A percentile compares a stretch with the other conserved stretches of the same genome.
Conservation (phyloP, 2,888 invertebrate species). For the Anorthoa munda region DNA sequence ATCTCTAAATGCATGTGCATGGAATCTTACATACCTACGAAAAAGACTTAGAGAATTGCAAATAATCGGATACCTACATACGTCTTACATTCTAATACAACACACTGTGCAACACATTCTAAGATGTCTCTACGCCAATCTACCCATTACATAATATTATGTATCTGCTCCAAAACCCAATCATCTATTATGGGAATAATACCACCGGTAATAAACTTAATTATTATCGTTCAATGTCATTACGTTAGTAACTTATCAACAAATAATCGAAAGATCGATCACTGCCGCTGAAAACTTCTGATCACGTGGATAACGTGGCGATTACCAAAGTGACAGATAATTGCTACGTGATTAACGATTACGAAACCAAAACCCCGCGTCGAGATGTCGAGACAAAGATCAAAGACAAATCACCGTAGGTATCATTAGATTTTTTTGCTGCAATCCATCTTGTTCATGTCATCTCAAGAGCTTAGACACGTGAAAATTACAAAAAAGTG, state of each 20-base stretch:
- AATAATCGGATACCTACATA: background rate
- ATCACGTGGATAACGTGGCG: conserved; percentile 2
- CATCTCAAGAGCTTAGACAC: background rate
- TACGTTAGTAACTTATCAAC: background rate
- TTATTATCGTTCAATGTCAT: background rate
- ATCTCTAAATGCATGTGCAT: background rate
- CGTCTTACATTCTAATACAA: too few species aligned
- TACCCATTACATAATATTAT: too few species aligned
- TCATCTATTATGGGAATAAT: background rate
- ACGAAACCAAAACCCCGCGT: conserved; percentile 11
- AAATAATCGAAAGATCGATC: background rate
- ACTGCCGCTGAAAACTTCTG: background rate
- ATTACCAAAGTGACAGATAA: conserved; percentile 22
- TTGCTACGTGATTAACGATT: conserved; percentile 39
- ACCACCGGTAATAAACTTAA: background rate
- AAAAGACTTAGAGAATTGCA: background rate
- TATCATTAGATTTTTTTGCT: conserved; percentile 28
- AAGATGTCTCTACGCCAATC: background rate
- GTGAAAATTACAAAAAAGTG: background rate
- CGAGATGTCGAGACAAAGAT: conserved; percentile 13
- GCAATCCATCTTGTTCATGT: conserved; percentile 30
- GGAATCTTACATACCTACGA: too few species aligned
- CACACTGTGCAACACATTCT: background rate
- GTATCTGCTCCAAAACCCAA: background rate
- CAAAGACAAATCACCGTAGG: conserved; percentile 7